Evolutionary conservation across 2,113 vertebrate genomes (phyloP).

Genomic region (Dolichotis patagonum): DNA sequence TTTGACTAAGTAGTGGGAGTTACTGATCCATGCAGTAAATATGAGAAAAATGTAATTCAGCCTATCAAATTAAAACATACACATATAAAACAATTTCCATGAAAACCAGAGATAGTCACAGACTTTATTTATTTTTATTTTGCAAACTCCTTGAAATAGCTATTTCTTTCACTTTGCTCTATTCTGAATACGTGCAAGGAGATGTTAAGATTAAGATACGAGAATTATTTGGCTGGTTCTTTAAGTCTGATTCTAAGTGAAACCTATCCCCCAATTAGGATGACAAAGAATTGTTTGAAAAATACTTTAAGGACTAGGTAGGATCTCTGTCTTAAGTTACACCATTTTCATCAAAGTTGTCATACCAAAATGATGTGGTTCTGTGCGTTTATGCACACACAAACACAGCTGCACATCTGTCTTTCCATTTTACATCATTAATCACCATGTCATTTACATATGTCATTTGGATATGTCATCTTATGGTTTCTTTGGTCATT

Average conservation of each 20-base stretch:
- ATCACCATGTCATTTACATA: not conserved
- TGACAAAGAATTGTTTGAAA: not conserved
- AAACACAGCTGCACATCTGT: not conserved
- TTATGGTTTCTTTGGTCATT: not conserved
- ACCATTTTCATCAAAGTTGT: not conserved
- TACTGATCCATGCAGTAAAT: slow-evolving; percentile 78
- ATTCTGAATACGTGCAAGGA: slow-evolving; percentile 72
- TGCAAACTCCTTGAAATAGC: slow-evolving; percentile 66
- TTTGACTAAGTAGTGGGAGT: slow-evolving; percentile 77
- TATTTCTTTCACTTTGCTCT: slow-evolving; percentile 72
- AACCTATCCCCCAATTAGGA: not conserved
- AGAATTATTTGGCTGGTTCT: slow-evolving; percentile 77
- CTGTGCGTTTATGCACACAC: not conserved
- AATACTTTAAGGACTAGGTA: not conserved
- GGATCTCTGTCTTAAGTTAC: not conserved
- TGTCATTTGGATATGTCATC: not conserved
- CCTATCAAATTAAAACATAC: slow-evolving; percentile 76
- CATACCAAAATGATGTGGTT: not conserved
- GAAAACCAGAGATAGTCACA: slow-evolving; percentile 65
- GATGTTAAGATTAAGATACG: slow-evolving; percentile 64
- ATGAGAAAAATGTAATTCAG: slow-evolving; percentile 75
- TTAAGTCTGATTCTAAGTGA: slow-evolving; percentile 62
- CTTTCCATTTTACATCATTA: not conserved
- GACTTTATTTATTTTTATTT: not conserved
- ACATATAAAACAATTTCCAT: slow-evolving; percentile 77